These are phyloP conservation scores for Brachylomia viminalis DNA, from an alignment of 2,888 invertebrate genomes.

Conservation along the genomic window DNA sequence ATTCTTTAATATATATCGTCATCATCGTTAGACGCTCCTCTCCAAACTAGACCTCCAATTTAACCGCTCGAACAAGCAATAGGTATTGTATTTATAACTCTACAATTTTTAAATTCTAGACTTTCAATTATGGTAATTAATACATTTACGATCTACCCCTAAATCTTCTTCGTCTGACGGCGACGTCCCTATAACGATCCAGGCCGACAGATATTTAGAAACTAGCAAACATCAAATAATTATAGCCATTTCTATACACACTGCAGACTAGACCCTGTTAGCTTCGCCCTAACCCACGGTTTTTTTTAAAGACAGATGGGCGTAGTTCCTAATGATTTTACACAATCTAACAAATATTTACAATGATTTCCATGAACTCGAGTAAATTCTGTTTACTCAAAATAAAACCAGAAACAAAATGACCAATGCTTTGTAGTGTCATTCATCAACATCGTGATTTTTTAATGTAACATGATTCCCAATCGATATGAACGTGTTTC, in stretches of 20 bases:
- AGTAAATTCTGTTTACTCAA: conserved; percentile 38
- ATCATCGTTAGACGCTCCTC: too few relatives aligned
- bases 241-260: neutral
- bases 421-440: conserved; percentile 38
- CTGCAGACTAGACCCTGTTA: too few relatives aligned
- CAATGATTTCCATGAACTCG: conserved; percentile 40
- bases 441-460: conserved; percentile 56
- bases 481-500: conserved; percentile 57
- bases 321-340: neutral
- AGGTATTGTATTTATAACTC: too few relatives aligned
- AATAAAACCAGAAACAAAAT: conserved; percentile 30
- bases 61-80: too few relatives aligned
- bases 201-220: neutral
- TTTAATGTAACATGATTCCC: conserved; percentile 65
- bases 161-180: neutral
- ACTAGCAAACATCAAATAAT: neutral
- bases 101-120: too few relatives aligned
- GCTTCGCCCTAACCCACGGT: neutral
- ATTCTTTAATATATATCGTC: too few relatives aligned
- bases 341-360: conserved; percentile 30
- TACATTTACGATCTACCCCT: neutral
- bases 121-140: neutral
- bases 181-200: neutral
- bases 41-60: too few relatives aligned
- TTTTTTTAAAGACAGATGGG: conserved; percentile 14